Evolutionary conservation across 2,113 vertebrate species (phyloP), one percentile per base, ranked within the genome.

Genomic region (Sylvia atricapilla): DNA sequence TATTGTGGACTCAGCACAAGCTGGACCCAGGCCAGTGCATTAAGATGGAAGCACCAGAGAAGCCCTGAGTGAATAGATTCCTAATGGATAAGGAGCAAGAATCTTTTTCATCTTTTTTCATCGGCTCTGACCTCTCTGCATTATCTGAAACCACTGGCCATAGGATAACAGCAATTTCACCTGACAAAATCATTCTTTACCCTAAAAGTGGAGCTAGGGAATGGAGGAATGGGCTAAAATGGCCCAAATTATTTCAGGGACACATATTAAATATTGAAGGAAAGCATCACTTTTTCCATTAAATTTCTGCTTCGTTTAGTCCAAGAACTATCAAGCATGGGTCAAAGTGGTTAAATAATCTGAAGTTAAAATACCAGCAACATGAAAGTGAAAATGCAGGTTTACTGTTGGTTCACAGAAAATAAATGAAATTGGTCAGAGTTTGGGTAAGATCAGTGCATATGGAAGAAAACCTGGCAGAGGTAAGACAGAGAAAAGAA

Each of bases 1-100:
- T 82, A 69, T 7, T 25, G 13, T 72, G 35, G 69, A 69, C 69
- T 92, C 89, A 91, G 91, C 91, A 82, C 84, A 87, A 24, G 23
- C 74, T 95, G 95, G 91, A 93, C 44, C 53, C 33, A 35, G 49
- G 89, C 94, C 95, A 95, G 87, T 10, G 25, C 53, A 58, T 84
- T 91, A 79, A 84, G 82, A 69, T 85, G 81, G 91, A 93, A 95
- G 49, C 69, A 75, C 87, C 66, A 60, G 80, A 87, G 58, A 79
- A 84, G 25, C 87, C 75, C 47, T 52, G 86, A 78, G 58, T 89
- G 86, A 84, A 89, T 6, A 82, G 53, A 78, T 84, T 94, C 84
- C 73, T 96, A 92, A 94, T 84, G 37, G 81, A 94, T 60, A 89
- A 84, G 67, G 58, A 74, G 24, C 64, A 62, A 84, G 53, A 35